Evolutionary conservation across 2,113 vertebrate genomes (phyloP).

Genomic region (Nerophis ophidion): DNA sequence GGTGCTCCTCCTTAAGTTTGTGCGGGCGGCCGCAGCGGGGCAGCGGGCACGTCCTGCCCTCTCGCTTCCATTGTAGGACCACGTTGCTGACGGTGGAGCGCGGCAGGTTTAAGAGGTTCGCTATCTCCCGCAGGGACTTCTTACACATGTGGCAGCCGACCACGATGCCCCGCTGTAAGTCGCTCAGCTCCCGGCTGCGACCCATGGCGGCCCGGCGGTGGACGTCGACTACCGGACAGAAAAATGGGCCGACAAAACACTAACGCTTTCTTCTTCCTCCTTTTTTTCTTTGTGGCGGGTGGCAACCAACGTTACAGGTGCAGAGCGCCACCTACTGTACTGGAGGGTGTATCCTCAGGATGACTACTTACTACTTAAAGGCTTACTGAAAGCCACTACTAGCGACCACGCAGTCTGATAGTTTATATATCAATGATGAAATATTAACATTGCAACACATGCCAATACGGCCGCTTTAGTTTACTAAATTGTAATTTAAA

Average conservation of each 20-base stretch:
- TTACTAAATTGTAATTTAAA: no score
- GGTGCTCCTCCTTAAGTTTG: constrained; percentile 48
- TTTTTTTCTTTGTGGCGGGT: no score
- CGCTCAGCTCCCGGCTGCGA: constrained; percentile 46
- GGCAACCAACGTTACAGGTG: no score
- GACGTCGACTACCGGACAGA: not conserved
- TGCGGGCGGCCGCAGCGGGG: constrained; percentile 52
- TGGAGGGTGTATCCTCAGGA: not conserved
- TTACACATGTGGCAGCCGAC: constrained; percentile 42
- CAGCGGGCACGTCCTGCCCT: constrained; percentile 39
- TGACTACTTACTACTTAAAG: no score
- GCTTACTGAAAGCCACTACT: no score
- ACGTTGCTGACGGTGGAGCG: constrained; percentile 46
- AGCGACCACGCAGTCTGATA: no score
- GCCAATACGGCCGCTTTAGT: no score
- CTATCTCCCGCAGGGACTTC: constrained; percentile 42
- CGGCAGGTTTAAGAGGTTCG: constrained; percentile 30
- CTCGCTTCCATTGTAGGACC: constrained; percentile 46
- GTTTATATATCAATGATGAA: no score
- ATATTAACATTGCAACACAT: no score
- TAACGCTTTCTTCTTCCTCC: not conserved
- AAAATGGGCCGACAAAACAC: no score
- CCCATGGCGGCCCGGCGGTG: constrained; percentile 19
- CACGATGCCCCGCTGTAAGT: constrained; percentile 46
- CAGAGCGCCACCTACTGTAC: not conserved